Conservation (phyloP, 2,113 vertebrate genomes). For the Pelodiscus sinensis region DNA sequence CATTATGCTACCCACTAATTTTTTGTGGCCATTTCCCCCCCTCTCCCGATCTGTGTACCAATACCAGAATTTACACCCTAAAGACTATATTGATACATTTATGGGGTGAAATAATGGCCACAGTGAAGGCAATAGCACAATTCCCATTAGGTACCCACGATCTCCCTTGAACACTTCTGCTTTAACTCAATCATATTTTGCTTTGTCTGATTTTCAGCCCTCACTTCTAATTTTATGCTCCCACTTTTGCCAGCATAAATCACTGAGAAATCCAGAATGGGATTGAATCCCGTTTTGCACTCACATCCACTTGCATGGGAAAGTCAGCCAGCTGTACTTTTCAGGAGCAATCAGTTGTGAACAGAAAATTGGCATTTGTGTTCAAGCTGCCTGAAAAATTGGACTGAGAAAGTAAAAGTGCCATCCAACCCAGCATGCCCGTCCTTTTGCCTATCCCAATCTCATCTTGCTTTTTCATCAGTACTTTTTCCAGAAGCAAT, state of each 20-base stretch:
- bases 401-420: background rate
- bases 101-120: background rate
- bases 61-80: background rate
- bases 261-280: background rate
- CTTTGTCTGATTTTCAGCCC: accelerated
- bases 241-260: accelerated
- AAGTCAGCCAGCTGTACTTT: background rate
- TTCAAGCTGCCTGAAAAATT: background rate
- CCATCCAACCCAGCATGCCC: background rate
- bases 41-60: background rate
- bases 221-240: conserved; percentile 2
- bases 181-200: conserved; percentile 10
- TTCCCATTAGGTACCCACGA: background rate
- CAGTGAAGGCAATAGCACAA: background rate
- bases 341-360: background rate
- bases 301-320: background rate
- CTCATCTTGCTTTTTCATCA: background rate
- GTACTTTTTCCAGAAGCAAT: background rate
- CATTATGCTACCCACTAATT: background rate
- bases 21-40: background rate
- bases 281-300: background rate
- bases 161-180: background rate
- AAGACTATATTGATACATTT: background rate
- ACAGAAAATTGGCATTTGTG: background rate
- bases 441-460: background rate